These are phyloP conservation scores for Nixonia krombeini DNA, from an alignment of 1,140 invertebrate species.

Conservation along the genomic window DNA sequence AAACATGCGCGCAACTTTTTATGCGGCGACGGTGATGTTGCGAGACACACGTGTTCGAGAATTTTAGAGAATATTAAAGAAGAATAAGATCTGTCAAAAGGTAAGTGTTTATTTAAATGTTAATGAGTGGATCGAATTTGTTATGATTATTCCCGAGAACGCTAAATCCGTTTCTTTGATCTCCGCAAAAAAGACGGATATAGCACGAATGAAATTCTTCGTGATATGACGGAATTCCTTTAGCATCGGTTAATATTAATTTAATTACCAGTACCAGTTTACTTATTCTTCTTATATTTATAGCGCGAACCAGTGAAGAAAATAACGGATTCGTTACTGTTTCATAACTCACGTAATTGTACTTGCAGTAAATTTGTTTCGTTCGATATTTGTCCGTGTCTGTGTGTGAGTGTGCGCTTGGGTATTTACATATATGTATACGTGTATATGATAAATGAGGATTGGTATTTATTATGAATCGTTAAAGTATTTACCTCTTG, in stretches of 20 bases:
- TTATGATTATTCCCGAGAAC: slow-evolving; percentile 30
- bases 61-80: slow-evolving; percentile 38
- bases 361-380: too few species aligned
- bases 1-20: slow-evolving; percentile 46
- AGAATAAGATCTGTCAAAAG: slow-evolving; percentile 39
- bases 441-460: too few species aligned
- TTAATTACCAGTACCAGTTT: too few species aligned
- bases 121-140: slow-evolving; percentile 36
- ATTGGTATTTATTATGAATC: too few species aligned
- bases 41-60: slow-evolving; percentile 36
- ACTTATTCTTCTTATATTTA: too few species aligned
- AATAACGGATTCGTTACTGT: too few species aligned
- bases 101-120: slow-evolving; percentile 48
- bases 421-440: too few species aligned
- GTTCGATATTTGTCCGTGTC: too few species aligned
- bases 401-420: too few species aligned
- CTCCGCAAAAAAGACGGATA: slow-evolving; percentile 2
- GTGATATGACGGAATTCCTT: background rate
- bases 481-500: too few species aligned
- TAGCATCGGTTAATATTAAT: background rate
- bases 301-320: too few species aligned
- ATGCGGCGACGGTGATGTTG: slow-evolving; percentile 39
- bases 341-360: too few species aligned
- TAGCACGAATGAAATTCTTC: background rate
- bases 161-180: slow-evolving; percentile 34